A percentile compares a stretch with the other conserved stretches of the same genome.
These are phyloP conservation scores for Candidula unifasciata DNA, from an alignment of 2,888 invertebrate genomes.

Conservation along the genomic window DNA sequence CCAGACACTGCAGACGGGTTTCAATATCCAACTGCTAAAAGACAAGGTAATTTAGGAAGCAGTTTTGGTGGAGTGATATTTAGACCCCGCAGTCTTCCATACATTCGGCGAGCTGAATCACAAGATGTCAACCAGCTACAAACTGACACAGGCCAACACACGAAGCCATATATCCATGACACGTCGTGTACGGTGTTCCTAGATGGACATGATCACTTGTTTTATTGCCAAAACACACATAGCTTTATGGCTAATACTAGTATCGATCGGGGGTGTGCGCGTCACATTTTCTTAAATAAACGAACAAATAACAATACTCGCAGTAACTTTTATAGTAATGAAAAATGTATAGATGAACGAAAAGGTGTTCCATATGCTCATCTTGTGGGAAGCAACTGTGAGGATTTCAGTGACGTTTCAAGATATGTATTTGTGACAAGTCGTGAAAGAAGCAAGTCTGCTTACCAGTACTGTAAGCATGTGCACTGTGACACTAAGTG, in stretches of 20 bases:
- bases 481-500: too few relatives aligned
- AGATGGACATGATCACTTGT: not conserved
- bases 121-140: not conserved
- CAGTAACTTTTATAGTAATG: too few relatives aligned
- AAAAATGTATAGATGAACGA: too few relatives aligned
- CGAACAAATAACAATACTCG: not conserved
- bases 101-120: not conserved
- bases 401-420: too few relatives aligned
- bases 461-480: too few relatives aligned
- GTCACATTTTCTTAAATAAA: too few relatives aligned
- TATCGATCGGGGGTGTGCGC: not conserved
- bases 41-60: not conserved
- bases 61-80: slow-evolving; percentile 19
- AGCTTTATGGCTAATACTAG: not conserved
- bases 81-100: not conserved
- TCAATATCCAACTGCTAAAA: not conserved
- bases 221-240: not conserved
- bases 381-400: too few relatives aligned
- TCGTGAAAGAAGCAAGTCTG: too few relatives aligned
- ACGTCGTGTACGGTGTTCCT: not conserved
- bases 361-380: too few relatives aligned
- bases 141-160: not conserved
- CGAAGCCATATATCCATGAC: not conserved
- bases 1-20: too few relatives aligned
- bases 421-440: too few relatives aligned